Evolutionary conservation across 1,140 invertebrate species (phyloP).

Genomic region (Saccostrea glomerata): DNA sequence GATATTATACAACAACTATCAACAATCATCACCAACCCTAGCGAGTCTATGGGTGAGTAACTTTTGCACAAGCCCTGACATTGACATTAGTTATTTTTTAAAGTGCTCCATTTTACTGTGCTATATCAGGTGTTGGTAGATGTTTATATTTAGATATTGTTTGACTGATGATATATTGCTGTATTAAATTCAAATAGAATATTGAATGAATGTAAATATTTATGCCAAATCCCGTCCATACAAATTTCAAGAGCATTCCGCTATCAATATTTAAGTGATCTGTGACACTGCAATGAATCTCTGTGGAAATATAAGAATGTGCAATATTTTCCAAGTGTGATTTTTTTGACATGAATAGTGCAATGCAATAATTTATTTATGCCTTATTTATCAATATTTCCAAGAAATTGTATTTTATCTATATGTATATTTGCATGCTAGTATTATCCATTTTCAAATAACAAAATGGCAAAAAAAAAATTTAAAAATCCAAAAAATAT

Average conservation of each 20-base stretch:
- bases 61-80: background rate
- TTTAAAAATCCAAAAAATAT: background rate
- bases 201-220: too few species aligned
- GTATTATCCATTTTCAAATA: background rate
- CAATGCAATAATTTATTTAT: background rate
- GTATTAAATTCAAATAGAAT: too few species aligned
- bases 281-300: background rate
- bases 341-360: background rate
- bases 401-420: background rate
- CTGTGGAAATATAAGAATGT: background rate
- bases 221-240: too few species aligned
- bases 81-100: background rate
- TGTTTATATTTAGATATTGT: background rate
- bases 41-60: background rate
- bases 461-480: too few species aligned
- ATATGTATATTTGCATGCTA: conserved; percentile 9
- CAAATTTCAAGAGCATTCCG: too few species aligned
- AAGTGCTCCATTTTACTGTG: background rate
- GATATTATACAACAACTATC: conserved; percentile 74
- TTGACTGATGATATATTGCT: too few species aligned
- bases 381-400: background rate
- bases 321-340: background rate
- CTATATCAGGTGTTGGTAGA: background rate
- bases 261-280: background rate
- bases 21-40: conserved; percentile 60